Base-by-base conservation (phyloP, 2,888 invertebrate genomes). In the Acanthosepion pharaonis region DNA sequence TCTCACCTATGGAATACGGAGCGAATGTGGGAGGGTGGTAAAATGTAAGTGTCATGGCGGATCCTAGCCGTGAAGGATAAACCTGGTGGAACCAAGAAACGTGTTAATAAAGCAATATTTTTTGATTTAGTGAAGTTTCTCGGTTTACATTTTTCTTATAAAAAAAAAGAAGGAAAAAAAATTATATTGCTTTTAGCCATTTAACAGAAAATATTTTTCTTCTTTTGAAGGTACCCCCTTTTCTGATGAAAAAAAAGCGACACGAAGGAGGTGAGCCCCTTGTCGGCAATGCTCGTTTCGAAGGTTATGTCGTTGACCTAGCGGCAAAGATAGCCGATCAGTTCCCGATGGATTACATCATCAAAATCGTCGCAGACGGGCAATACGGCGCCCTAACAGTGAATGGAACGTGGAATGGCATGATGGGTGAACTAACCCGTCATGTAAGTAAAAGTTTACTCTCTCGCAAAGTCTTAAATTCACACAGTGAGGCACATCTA, bases 291-390 rank as follows among this genome's bases (percentile, higher is more conserved):
- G 55, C 64, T 5, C 94, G 95, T 33, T 96, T 95, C 92, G 96
- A 97, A 97, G 99, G 99, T 94, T 99, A 99, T 97, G 99, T 99
- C 97, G 99, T 99, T 97, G 99, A 99, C 97, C 98, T 99, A 91
- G 98, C 99, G 6, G 98, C 99, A 96, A 98, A 98, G 95, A 98
- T 99, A 95, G 98, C 99, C 0, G 98, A 98, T 96, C 98, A 98
- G 97, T 98, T 99, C 95, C 98, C 98, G 95, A 99, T 99, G 96
- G 98, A 98, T 97, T 99, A 99, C 98, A 98, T 98, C 97, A 98
- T 99, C 95, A 98, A 98, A 95, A 98, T 99, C 95, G 99, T 99
- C 5, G 98, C 98, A 96, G 99, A 99, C 97, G 98, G 98, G 49
- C 98, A 98, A 97, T 99, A 99, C 97, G 99, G 99, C 2, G 98